Evolutionary conservation across 53 echinoderm and acorn worm species (phyloP), one percentile per base, ranked within the genome.

Genomic region (Crossaster papposus): DNA sequence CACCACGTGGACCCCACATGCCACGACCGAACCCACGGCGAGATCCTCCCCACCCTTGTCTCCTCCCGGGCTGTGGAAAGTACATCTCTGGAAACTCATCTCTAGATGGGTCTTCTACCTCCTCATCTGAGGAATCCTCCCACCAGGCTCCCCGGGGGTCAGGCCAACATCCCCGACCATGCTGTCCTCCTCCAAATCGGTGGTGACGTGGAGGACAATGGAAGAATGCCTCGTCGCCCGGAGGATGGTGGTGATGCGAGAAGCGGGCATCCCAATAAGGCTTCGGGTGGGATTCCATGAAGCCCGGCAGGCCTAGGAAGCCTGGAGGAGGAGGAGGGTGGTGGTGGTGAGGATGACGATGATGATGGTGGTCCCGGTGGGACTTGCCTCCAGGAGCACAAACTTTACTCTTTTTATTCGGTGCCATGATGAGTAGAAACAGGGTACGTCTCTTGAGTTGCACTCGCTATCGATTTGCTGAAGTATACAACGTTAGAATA

Each of bases 361-460:
- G 81, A 1, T n/a, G n/a, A 33, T 81, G 75, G 34, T 35, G 75
- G 75, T 36, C 58, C 2, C 12, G 36, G 15, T 36, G 34, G 14
- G 75, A 12, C 35, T 74, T 74, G 75, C 75, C 1, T 31, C 31
- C 24, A 17, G 1, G 34, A 74, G 75, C 11, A 34, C 36, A 10
- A 2, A 15, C 33, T 34, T 74, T 74, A 5, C 14, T 20, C 20
- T 51, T 81, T 35, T 81, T 36, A 36, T n/a, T 81, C 2, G 81
- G 64, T 64, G 81, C 36, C 81, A 81, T 81, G 35, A 3, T 64
- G 36, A 64, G 28, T 9, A 34, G 29, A 81, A 2, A 79, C 32
- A 79, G 17, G 10, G 54, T 36, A 14, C 28, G 52, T 50, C 68
- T 68, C 68, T 11, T 17, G 0, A 17, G 58, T 11, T 17, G 58